Evolutionary conservation across 2,797 vertebrate species (phyloP).

Genomic region (Neoniphon sammara): DNA sequence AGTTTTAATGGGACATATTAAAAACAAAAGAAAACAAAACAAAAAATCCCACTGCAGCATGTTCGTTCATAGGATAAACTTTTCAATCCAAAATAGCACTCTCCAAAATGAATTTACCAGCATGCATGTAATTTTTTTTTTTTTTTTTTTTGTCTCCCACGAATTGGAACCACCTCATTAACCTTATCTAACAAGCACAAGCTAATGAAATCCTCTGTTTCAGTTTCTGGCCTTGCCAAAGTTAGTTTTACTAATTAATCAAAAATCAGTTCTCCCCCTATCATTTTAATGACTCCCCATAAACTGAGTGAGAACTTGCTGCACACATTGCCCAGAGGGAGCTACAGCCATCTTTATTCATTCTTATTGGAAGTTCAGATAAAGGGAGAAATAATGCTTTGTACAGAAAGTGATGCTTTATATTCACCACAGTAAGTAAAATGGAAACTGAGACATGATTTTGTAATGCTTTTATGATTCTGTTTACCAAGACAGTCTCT

Average conservation of each 20-base stretch:
- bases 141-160: conserved; percentile 14
- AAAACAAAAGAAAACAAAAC: conserved; percentile 24
- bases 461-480: conserved; percentile 33
- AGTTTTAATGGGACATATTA: conserved; percentile 20
- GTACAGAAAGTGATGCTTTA: conserved; percentile 47
- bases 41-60: too few relatives aligned
- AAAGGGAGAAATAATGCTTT: conserved; percentile 33
- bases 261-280: conserved; percentile 57
- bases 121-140: conserved; percentile 47
- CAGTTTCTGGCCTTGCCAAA: conserved; percentile 66
- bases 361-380: conserved; percentile 64
- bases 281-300: conserved; percentile 67
- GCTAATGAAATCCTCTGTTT: conserved; percentile 74
- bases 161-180: conserved; percentile 75
- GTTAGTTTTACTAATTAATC: conserved; percentile 81
- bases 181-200: conserved; percentile 77
- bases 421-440: conserved; percentile 47
- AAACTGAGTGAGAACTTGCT: conserved; percentile 62
- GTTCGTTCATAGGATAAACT: conserved; percentile 53
- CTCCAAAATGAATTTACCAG: conserved; percentile 56
- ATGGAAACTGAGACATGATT: conserved; percentile 49
- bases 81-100: conserved; percentile 40
- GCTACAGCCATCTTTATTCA: conserved; percentile 52
- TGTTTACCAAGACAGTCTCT: conserved; percentile 39
- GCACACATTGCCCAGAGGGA: conserved; percentile 41